Conservation (phyloP, 1,140 invertebrate genomes). For the Brachionus asplanchnoidis region DNA sequence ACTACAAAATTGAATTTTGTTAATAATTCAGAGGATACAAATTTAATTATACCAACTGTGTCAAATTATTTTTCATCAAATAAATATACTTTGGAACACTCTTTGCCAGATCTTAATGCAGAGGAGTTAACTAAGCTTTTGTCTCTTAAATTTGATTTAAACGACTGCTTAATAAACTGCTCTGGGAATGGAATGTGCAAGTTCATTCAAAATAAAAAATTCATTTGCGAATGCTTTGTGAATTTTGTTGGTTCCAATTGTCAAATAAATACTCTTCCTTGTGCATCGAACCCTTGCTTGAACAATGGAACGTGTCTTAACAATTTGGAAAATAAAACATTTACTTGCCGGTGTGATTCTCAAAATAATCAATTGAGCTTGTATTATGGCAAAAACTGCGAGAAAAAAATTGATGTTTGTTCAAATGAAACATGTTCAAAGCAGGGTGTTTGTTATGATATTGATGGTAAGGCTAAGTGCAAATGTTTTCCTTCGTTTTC, state of each 20-base stretch:
- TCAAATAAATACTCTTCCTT: not conserved
- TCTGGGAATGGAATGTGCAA: not conserved
- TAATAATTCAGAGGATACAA: too few species aligned
- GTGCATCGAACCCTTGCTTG: slow-evolving; percentile 12
- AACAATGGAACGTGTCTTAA: slow-evolving; percentile 14
- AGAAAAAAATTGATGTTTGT: slow-evolving; percentile 16
- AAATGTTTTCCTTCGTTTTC: not conserved
- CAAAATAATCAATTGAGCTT: not conserved
- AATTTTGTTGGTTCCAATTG: not conserved
- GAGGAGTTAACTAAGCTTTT: not conserved
- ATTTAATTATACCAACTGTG: too few species aligned
- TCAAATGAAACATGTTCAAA: slow-evolving; percentile 30
- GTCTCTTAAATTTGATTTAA: not conserved
- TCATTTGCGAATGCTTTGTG: not conserved
- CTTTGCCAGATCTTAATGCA: not conserved
- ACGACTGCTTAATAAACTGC: not conserved
- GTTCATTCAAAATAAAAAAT: not conserved
- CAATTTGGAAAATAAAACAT: not conserved
- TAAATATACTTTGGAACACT: not conserved
- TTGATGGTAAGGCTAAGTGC: not conserved
- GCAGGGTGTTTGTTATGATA: not conserved
- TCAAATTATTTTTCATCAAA: not conserved
- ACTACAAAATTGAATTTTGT: too few species aligned
- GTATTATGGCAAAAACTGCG: slow-evolving; percentile 19
- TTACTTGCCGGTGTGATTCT: not conserved